These are phyloP conservation scores for Leptoteleia sp. DNA, from an alignment of 1,140 invertebrate genomes.

Conservation along the genomic window DNA sequence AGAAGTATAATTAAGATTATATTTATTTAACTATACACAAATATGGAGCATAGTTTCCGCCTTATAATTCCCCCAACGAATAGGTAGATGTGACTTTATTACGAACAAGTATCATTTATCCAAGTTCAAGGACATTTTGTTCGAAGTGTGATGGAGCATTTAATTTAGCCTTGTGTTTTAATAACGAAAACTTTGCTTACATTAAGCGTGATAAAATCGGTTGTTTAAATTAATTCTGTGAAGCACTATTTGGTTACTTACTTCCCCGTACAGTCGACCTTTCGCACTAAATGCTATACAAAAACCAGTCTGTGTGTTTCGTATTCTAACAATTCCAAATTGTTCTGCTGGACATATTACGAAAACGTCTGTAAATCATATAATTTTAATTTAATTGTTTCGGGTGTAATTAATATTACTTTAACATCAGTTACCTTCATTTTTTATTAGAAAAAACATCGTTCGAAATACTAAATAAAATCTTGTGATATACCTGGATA, in stretches of 20 bases:
- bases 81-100: constrained; percentile 25
- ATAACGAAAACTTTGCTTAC: constrained; percentile 20
- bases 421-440: no score
- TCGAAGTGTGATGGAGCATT: not conserved
- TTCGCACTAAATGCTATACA: constrained; percentile 85
- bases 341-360: constrained; percentile 81
- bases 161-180: constrained; percentile 33
- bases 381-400: no score
- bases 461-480: no score
- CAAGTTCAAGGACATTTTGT: constrained; percentile 50
- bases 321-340: constrained; percentile 82
- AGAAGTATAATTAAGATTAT: no score
- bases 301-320: constrained; percentile 82
- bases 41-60: no score
- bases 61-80: constrained; percentile 13
- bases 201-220: constrained; percentile 25
- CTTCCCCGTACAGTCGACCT: constrained; percentile 84
- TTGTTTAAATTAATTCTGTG: constrained; percentile 19
- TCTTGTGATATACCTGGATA: constrained; percentile 82
- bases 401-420: no score
- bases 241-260: constrained; percentile 67
- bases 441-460: no score
- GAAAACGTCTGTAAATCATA: constrained; percentile 82
- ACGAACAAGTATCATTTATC: constrained; percentile 31
- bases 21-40: no score